Evolutionary conservation across 2,113 vertebrate genomes (phyloP), one percentile per base, ranked within the genome.

Genomic region (Gymnocephalus cernua): DNA sequence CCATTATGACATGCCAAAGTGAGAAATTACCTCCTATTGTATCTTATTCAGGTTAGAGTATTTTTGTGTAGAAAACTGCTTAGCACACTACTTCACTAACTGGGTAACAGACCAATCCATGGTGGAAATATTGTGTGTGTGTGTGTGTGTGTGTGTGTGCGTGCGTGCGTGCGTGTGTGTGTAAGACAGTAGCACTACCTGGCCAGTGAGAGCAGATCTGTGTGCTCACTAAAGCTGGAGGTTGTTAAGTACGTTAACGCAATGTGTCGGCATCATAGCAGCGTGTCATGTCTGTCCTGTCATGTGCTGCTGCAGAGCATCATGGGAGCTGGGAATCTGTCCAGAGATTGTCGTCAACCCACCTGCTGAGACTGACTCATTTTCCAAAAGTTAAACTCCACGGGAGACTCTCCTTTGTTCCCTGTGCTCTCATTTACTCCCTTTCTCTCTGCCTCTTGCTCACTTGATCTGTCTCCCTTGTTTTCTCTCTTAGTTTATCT

Each of bases 291-390:
- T 70, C 67, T 11, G 44, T 73, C 47, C 69, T 27, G 64, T 84
- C 79, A 75, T 12, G 51, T 15, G 41, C 69, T 41, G 68, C 81
- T 58, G 58, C 81, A 56, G 18, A 54, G 86, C 80, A 74, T 86
- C 87, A 67, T 53, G 62, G 83, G 87, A 87, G 80, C 59, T 53
- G 35, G 64, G 64, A 72, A 35, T 35, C 18, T 45, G 13, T 77
- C 82, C 86, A 77, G 75, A 75, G 61, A 58, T 35, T 80, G 16
- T 61, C 11, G 23, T 25, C 11, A 1, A 54, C 79, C 57, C 86
- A 50, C 83, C 82, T 64, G 88, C 76, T 74, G 83, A 70, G 88
- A 65, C 51, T 70, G 84, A 86, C 63, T 83, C 77, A 84, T 69
- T 86, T 74, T 72, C 78, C 74, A 71, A 85, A 79, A 86, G 65